phyloP scores from a whole-genome alignment of 2,888 invertebrate species.

The Dryococelus australis region DNA sequence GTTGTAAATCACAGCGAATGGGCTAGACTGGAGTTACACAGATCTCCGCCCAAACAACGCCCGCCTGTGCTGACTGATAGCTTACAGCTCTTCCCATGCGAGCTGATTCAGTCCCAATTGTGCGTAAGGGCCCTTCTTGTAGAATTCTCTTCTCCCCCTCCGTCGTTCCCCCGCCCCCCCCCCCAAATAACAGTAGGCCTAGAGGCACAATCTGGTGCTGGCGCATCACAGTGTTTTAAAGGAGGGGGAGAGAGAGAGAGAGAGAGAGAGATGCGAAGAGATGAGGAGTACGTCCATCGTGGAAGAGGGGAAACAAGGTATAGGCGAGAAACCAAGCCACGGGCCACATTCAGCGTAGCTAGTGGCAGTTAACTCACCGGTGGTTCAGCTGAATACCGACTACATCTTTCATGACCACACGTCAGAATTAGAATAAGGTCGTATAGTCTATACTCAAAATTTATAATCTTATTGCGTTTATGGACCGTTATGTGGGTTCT shows the following conservation, averaged over 20 bases:
- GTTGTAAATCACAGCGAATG: too few species aligned
- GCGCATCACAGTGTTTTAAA: neutral
- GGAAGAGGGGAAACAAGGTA: neutral
- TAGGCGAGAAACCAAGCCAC: neutral
- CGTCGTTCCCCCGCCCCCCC: neutral
- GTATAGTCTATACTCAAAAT: too few species aligned
- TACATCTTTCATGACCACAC: too few species aligned
- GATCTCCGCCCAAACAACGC: too few species aligned
- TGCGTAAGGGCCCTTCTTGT: neutral
- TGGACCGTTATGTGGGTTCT: too few species aligned
- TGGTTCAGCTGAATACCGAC: too few species aligned
- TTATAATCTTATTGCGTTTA: too few species aligned
- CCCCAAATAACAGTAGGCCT: neutral
- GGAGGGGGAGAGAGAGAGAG: neutral
- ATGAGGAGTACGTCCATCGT: too few species aligned
- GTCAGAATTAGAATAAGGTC: too few species aligned
- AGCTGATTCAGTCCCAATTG: neutral
- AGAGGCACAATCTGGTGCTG: neutral
- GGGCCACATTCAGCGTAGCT: neutral
- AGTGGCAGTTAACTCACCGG: too few species aligned
- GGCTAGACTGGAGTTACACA: too few species aligned
- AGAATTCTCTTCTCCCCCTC: neutral
- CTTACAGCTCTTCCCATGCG: neutral
- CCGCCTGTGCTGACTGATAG: too few species aligned
- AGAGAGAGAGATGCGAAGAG: neutral